These are phyloP conservation scores for Macquaria ambigua DNA, from an alignment of 2,113 vertebrate genomes.

Conservation along the genomic window DNA sequence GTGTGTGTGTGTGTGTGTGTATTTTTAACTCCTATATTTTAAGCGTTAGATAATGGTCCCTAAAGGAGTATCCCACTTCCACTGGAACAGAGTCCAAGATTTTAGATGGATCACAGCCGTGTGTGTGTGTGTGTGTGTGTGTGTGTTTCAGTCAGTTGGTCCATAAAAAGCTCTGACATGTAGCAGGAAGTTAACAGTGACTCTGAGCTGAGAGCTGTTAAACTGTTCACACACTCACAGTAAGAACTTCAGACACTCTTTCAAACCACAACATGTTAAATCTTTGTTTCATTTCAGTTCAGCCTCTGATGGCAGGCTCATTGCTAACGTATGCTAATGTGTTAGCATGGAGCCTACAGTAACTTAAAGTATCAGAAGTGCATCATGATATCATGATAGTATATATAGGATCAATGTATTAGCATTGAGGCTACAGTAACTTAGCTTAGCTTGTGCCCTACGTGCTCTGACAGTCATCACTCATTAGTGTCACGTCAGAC, in stretches of 20 bases:
- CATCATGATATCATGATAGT: too few relatives aligned
- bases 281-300: background rate
- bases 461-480: too few relatives aligned
- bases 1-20: conserved; percentile 2
- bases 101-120: conserved; percentile 34
- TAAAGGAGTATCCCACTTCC: conserved; percentile 58
- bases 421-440: too few relatives aligned
- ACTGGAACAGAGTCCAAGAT: conserved; percentile 29
- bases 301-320: background rate
- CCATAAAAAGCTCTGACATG: conserved; percentile 51
- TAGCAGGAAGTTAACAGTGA: background rate
- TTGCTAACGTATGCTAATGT: background rate
- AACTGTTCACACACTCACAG: conserved; percentile 17
- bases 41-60: conserved; percentile 59
- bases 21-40: conserved; percentile 55
- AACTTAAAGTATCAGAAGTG: too few relatives aligned
- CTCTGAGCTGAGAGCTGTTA: conserved; percentile 17
- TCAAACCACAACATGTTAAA: background rate
- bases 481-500: too few relatives aligned
- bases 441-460: too few relatives aligned
- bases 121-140: conserved; percentile 30
- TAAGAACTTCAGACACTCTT: background rate
- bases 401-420: too few relatives aligned
- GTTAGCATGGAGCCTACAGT: background rate
- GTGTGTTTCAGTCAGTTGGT: conserved; percentile 2